These are phyloP conservation scores for Porites lutea DNA, from an alignment of 64 coral and sea anemone species.

Conservation along the genomic window DNA sequence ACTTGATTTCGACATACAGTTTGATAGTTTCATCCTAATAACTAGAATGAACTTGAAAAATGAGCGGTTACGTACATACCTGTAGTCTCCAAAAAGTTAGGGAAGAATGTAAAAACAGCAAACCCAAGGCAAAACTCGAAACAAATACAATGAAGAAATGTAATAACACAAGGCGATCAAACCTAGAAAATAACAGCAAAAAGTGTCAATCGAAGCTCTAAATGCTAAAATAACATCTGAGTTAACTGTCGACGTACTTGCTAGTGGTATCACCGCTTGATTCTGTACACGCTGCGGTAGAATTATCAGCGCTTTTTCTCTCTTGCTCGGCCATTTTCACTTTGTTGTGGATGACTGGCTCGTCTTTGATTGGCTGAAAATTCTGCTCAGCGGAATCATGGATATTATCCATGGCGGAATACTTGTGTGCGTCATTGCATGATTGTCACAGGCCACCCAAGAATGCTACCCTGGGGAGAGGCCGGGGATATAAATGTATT, in stretches of 20 bases:
- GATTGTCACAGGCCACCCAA: no score
- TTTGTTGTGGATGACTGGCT: slow-evolving; percentile 37
- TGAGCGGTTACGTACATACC: slow-evolving; percentile 31
- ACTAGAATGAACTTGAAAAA: not conserved
- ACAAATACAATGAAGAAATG: slow-evolving; percentile 95
- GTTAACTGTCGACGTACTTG: not conserved
- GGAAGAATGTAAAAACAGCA: slow-evolving; percentile 90
- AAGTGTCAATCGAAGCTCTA: not conserved
- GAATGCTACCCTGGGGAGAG: no score
- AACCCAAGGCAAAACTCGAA: slow-evolving; percentile 82
- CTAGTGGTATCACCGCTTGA: slow-evolving; percentile 37
- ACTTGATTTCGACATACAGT: not conserved
- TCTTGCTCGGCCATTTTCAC: slow-evolving; percentile 44
- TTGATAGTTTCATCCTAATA: not conserved
- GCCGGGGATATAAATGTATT: no score
- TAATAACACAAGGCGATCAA: slow-evolving; percentile 88
- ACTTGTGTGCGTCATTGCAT: not conserved
- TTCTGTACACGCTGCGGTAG: slow-evolving; percentile 1
- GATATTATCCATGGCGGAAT: not conserved
- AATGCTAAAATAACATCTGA: not conserved
- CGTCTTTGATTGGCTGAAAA: not conserved
- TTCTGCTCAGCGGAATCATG: slow-evolving; percentile 6
- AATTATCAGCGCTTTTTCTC: slow-evolving; percentile 15
- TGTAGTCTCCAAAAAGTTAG: slow-evolving; percentile 92
- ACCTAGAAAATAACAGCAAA: slow-evolving; percentile 21